phyloP scores from a whole-genome alignment of 2,113 vertebrate species.

The Rattus rattus region DNA sequence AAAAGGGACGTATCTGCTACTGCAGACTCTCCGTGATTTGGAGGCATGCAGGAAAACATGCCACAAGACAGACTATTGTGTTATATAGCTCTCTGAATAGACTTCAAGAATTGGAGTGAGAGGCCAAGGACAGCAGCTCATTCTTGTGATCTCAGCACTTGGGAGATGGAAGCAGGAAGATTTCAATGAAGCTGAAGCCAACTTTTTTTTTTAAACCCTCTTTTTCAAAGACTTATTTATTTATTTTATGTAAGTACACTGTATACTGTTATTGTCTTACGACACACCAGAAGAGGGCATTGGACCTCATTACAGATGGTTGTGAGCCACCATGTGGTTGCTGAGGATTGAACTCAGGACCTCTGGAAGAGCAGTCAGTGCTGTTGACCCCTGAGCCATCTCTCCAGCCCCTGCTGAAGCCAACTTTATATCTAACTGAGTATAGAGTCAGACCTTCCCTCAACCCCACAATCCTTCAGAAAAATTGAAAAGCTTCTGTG shows the following conservation, averaged over 20 bases:
- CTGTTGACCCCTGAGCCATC: too few relatives aligned
- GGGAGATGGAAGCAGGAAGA: background rate
- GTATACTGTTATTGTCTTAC: too few relatives aligned
- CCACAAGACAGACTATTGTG: background rate
- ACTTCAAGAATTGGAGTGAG: background rate
- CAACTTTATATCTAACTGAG: background rate
- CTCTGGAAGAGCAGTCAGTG: too few relatives aligned
- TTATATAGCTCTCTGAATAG: background rate
- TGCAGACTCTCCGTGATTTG: background rate
- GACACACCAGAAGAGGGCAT: too few relatives aligned
- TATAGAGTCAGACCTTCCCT: background rate
- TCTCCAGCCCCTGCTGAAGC: background rate
- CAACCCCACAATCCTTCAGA: background rate
- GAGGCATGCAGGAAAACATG: background rate
- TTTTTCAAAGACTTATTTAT: too few relatives aligned
- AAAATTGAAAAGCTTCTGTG: background rate
- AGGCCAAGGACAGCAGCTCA: background rate
- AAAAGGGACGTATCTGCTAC: background rate
- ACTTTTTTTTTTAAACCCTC: too few relatives aligned
- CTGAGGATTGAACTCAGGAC: too few relatives aligned
- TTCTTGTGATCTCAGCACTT: background rate
- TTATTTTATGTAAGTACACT: too few relatives aligned
- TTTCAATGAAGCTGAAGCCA: background rate
- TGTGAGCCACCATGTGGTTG: too few relatives aligned
- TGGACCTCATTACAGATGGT: too few relatives aligned